Percentiles rank a stretch among this genome's conserved stretches.
phyloP scores from a whole-genome alignment of 2,113 vertebrate genomes.

The Ifrita kowaldi region DNA sequence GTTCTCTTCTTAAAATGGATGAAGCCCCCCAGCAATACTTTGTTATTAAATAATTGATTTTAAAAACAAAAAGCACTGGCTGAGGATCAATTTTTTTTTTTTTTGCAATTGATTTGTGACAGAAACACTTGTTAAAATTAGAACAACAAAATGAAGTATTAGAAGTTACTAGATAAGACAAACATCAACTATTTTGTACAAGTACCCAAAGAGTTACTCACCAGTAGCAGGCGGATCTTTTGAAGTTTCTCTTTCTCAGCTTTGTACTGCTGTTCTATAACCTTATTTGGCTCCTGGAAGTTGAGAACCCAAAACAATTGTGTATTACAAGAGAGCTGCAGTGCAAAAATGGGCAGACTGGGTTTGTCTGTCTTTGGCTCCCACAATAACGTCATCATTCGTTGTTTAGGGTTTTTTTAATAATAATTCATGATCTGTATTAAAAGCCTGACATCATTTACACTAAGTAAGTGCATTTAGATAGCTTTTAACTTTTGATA shows the following conservation, averaged over 20 bases:
- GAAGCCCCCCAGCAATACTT: neutral
- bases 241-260: slow-evolving; percentile 91
- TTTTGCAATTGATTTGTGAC: neutral
- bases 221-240: slow-evolving; percentile 92
- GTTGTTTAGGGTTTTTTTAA: neutral
- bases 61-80: neutral
- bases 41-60: neutral
- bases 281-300: slow-evolving; percentile 81
- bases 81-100: neutral
- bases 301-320: neutral
- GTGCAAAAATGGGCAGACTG: neutral
- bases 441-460: neutral
- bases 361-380: neutral
- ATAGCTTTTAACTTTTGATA: neutral
- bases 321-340: neutral
- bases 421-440: neutral
- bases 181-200: neutral
- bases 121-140: neutral
- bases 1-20: slow-evolving; percentile 54
- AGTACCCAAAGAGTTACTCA: slow-evolving; percentile 62
- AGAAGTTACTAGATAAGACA: neutral
- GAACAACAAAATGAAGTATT: neutral
- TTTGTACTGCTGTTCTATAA: slow-evolving; percentile 86
- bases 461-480: neutral
- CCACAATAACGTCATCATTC: neutral